Evolutionary conservation across 2,888 invertebrate species (phyloP).

Genomic region (Caenorhabditis macrosperma): DNA sequence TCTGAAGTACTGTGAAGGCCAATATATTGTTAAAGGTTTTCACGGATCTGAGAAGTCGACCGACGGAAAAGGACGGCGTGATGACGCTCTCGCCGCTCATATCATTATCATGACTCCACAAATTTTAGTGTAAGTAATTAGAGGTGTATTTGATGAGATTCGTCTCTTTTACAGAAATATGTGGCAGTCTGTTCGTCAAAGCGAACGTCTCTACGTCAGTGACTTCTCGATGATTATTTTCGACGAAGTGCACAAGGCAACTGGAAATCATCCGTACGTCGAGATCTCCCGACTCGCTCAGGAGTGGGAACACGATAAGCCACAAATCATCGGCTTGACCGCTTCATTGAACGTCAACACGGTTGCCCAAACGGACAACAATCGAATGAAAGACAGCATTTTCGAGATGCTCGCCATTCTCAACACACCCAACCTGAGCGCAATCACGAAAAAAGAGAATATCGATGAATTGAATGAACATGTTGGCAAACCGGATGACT

Average conservation of each 20-base stretch:
- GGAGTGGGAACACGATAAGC: constrained; percentile 52
- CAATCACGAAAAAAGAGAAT: constrained; percentile 42
- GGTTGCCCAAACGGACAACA: neutral
- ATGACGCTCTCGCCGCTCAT: constrained; percentile 64
- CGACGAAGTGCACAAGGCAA: constrained; percentile 77
- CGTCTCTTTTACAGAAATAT: constrained; percentile 69
- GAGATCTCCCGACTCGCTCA: constrained; percentile 45
- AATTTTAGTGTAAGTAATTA: constrained; percentile 67
- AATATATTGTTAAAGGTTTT: constrained; percentile 66
- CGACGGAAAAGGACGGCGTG: constrained; percentile 41
- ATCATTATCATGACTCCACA: constrained; percentile 75
- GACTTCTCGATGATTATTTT: constrained; percentile 77
- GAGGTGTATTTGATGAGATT: neutral
- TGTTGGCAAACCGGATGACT: constrained; percentile 62
- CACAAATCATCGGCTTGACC: constrained; percentile 58
- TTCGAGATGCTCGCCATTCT: constrained; percentile 57
- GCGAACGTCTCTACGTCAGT: constrained; percentile 72
- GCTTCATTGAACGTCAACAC: constrained; percentile 48
- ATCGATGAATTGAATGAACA: constrained; percentile 50
- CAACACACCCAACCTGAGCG: constrained; percentile 53
- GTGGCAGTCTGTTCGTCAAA: constrained; percentile 67
- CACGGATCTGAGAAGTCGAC: constrained; percentile 68
- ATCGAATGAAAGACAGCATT: constrained; percentile 41
- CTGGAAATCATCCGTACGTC: constrained; percentile 58
- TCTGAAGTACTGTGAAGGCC: constrained; percentile 58